Evolutionary conservation across 2,113 vertebrate species (phyloP).

Genomic region (Perca flavescens): DNA sequence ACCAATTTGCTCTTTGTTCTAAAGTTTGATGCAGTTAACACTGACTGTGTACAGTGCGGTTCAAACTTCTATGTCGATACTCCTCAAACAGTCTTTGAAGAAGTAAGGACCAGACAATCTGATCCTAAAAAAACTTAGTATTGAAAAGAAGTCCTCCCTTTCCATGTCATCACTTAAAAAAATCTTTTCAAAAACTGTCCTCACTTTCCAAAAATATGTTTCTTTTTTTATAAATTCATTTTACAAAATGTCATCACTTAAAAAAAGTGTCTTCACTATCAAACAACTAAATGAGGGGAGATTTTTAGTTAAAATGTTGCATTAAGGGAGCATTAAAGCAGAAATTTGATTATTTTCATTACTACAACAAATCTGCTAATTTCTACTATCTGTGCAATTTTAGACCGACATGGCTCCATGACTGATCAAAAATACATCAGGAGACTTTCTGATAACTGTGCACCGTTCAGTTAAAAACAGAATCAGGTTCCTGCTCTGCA

Average conservation of each 20-base stretch:
- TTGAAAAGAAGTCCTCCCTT: too few species aligned
- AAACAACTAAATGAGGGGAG: too few species aligned
- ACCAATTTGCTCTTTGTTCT: not conserved
- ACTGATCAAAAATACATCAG: not conserved
- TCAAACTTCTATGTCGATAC: too few species aligned
- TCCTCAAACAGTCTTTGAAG: too few species aligned
- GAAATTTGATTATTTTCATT: not conserved
- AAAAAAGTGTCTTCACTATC: too few species aligned
- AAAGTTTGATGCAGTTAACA: not conserved
- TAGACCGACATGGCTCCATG: not conserved
- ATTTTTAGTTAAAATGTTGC: not conserved
- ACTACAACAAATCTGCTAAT: not conserved
- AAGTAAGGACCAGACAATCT: too few species aligned
- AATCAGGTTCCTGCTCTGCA: not conserved
- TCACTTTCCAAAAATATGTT: not conserved
- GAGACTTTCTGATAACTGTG: not conserved
- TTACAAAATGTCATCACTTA: not conserved
- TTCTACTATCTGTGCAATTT: not conserved
- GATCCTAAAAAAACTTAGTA: too few species aligned
- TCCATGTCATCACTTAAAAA: too few species aligned
- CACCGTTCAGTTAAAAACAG: not conserved
- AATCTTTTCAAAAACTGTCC: not conserved
- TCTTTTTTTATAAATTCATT: too few species aligned
- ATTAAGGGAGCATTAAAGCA: not conserved
- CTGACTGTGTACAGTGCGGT: too few species aligned